Conservation (phyloP, 1,140 invertebrate species). For the Philotrypesis tridentata region DNA sequence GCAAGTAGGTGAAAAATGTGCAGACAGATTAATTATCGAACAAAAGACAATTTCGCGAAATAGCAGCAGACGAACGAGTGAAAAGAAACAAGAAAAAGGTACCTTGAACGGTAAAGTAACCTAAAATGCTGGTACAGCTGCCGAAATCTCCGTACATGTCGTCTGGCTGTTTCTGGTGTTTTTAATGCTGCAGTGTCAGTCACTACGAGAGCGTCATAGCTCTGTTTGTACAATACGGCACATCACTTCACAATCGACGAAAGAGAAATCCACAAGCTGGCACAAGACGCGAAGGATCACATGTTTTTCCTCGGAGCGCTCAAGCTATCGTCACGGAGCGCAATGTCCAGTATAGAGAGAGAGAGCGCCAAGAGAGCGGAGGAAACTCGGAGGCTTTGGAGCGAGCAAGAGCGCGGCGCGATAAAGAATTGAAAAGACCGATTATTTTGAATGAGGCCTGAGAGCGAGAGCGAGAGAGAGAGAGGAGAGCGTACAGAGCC, state of each 20-base stretch:
- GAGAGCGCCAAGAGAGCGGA: conserved; percentile 1
- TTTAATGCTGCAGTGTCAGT: not conserved
- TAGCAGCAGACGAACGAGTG: too few relatives aligned
- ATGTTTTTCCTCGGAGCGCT: not conserved
- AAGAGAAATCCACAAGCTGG: not conserved
- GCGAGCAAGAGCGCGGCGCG: conserved; percentile 7
- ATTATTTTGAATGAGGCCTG: conserved; percentile 5
- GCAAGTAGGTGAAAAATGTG: too few relatives aligned
- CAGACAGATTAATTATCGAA: too few relatives aligned
- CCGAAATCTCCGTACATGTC: conserved; percentile 65
- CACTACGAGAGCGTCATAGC: not conserved
- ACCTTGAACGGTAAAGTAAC: conserved; percentile 63
- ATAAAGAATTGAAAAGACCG: conserved; percentile 14
- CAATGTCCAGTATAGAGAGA: too few relatives aligned
- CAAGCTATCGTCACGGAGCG: too few relatives aligned
- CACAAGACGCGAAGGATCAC: not conserved
- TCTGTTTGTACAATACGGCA: not conserved
- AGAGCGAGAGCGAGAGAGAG: not conserved
- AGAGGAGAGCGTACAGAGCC: conserved; percentile 54
- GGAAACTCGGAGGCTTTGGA: too few relatives aligned
- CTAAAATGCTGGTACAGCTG: conserved; percentile 66
- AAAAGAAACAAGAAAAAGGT: conserved; percentile 28
- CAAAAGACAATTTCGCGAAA: too few relatives aligned
- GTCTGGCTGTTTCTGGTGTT: conserved; percentile 51
- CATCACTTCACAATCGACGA: not conserved